phyloP scores from a whole-genome alignment of 2,797 vertebrate species.

The Onychomys torridus region DNA sequence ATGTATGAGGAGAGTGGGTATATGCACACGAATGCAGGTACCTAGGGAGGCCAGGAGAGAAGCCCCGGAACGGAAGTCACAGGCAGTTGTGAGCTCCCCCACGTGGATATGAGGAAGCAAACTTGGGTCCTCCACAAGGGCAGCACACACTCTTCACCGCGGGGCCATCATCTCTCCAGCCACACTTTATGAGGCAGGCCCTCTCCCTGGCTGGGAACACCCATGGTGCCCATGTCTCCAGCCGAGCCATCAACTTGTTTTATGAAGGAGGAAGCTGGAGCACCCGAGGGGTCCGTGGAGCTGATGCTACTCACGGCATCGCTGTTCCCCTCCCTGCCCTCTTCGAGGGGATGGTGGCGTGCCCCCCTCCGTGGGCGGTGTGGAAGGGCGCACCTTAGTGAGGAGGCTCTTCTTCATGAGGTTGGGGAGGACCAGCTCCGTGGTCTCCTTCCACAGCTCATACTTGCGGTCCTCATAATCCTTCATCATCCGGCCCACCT shows the following conservation, averaged over 20 bases:
- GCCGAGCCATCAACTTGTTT: background rate
- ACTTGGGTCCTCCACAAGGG: background rate
- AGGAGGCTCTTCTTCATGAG: slow-evolving; percentile 92
- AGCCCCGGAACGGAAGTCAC: no score
- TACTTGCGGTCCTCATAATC: slow-evolving; percentile 91
- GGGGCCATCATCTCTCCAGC: background rate
- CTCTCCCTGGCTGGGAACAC: background rate
- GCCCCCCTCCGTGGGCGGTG: no score
- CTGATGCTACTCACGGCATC: background rate
- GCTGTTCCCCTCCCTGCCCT: background rate
- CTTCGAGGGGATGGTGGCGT: background rate
- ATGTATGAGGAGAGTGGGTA: background rate
- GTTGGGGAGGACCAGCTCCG: slow-evolving; percentile 86
- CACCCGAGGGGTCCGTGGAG: background rate
- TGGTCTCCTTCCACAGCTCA: slow-evolving; percentile 87
- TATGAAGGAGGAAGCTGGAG: background rate
- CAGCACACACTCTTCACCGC: background rate
- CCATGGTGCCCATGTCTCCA: background rate
- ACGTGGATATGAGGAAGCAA: background rate
- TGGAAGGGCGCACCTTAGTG: slow-evolving; percentile 70
- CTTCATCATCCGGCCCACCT: slow-evolving; percentile 89
- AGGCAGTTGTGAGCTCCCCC: no score
- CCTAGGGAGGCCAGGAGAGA: background rate
- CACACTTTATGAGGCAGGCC: background rate
- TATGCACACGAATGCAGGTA: background rate